Conservation (phyloP, 2,113 vertebrate genomes). For the Pelecanus crispus region DNA sequence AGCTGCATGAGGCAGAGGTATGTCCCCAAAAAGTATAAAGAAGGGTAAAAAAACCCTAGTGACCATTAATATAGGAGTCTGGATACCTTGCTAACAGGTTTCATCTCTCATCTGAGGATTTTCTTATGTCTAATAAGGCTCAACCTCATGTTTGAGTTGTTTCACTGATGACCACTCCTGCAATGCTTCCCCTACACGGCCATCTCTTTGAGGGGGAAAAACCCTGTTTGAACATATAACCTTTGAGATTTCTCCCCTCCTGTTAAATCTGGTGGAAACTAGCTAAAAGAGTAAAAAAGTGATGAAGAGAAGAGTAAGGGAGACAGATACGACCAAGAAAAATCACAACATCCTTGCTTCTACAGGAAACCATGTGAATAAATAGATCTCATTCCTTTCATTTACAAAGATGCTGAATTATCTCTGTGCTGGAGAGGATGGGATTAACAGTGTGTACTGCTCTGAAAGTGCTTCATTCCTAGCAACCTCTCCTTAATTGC, state of each 20-base stretch:
- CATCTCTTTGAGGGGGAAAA: background rate
- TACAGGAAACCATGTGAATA: background rate
- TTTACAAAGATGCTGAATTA: background rate
- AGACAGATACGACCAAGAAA: background rate
- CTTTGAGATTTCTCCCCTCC: background rate
- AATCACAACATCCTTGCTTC: background rate
- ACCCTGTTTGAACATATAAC: accelerated
- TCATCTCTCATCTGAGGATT: background rate
- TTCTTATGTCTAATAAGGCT: background rate
- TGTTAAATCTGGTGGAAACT: background rate
- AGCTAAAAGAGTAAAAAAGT: background rate
- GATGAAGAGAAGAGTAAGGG: background rate
- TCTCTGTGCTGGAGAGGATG: background rate
- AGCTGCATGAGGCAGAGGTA: background rate
- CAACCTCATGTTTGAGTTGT: background rate
- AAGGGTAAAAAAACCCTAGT: background rate
- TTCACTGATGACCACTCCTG: background rate
- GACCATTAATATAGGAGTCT: background rate
- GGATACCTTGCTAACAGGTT: background rate
- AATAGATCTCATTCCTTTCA: background rate
- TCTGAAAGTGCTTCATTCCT: background rate
- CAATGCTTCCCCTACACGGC: background rate
- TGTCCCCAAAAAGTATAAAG: background rate
- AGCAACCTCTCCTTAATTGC: background rate
- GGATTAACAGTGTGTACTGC: background rate